These are phyloP conservation scores for Atherinomorus stipes DNA, from an alignment of 2,113 vertebrate species.

Conservation along the genomic window DNA sequence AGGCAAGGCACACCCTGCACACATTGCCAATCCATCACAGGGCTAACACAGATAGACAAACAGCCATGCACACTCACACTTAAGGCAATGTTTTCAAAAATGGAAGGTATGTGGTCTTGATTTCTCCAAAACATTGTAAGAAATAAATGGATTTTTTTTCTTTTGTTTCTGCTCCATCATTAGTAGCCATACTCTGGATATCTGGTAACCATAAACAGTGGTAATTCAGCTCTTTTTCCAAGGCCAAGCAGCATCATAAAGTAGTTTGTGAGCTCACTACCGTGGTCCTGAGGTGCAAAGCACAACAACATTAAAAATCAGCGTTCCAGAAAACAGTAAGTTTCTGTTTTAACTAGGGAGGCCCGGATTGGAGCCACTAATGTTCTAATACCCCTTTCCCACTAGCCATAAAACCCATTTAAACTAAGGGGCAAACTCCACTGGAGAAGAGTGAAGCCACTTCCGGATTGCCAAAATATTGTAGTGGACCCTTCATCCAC, in stretches of 20 bases:
- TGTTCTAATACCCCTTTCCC: no score
- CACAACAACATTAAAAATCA: not conserved
- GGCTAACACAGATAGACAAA: not conserved
- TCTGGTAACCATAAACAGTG: not conserved
- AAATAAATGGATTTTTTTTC: not conserved
- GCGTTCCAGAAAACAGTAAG: not conserved
- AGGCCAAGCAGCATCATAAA: slow-evolving; percentile 6
- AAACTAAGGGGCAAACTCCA: no score
- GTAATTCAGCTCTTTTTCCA: slow-evolving; percentile 3
- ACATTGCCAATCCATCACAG: not conserved
- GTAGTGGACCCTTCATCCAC: no score
- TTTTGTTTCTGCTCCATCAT: not conserved
- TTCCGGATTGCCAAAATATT: no score
- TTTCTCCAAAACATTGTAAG: not conserved
- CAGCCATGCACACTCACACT: not conserved
- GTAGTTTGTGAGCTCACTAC: not conserved
- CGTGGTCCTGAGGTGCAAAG: not conserved
- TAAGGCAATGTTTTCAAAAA: not conserved
- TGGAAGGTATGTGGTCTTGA: not conserved
- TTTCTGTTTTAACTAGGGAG: not conserved
- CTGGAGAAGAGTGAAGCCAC: no score
- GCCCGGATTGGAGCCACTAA: not conserved
- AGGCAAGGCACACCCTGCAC: not conserved
- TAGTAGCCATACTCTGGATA: not conserved
- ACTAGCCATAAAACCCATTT: no score